phyloP scores from a whole-genome alignment of 2,797 vertebrate genomes.

The Enteromius viviparus region DNA sequence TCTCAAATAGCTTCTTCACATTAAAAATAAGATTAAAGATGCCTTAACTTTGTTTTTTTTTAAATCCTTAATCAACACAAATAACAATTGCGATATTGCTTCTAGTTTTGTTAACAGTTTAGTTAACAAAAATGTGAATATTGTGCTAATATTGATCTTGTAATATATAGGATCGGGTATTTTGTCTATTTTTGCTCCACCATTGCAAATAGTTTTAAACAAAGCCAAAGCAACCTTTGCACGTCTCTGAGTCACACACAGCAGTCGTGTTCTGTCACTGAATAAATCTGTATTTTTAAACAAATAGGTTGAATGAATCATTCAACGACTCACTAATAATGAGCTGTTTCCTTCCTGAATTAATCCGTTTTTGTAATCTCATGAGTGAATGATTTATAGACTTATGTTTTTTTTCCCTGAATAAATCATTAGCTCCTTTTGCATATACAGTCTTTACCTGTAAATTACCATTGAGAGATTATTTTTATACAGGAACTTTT shows the following conservation, averaged over 20 bases:
- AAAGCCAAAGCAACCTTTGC: neutral
- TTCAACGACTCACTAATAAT: neutral
- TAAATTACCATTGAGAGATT: neutral
- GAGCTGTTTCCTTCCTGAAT: neutral
- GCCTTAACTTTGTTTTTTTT: neutral
- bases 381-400: neutral
- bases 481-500: neutral
- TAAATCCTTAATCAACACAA: neutral
- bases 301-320: neutral
- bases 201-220: neutral
- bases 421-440: neutral
- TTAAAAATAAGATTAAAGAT: neutral
- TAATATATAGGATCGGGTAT: neutral
- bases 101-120: neutral
- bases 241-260: neutral
- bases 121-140: neutral
- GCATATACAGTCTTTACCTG: neutral
- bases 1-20: neutral
- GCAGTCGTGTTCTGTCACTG: neutral
- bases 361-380: neutral
- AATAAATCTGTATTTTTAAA: neutral
- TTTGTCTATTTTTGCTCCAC: neutral
- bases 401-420: neutral
- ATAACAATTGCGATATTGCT: neutral
- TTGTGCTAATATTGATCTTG: neutral